Conservation (phyloP, 2,113 vertebrate genomes). For the Labeo catla region DNA sequence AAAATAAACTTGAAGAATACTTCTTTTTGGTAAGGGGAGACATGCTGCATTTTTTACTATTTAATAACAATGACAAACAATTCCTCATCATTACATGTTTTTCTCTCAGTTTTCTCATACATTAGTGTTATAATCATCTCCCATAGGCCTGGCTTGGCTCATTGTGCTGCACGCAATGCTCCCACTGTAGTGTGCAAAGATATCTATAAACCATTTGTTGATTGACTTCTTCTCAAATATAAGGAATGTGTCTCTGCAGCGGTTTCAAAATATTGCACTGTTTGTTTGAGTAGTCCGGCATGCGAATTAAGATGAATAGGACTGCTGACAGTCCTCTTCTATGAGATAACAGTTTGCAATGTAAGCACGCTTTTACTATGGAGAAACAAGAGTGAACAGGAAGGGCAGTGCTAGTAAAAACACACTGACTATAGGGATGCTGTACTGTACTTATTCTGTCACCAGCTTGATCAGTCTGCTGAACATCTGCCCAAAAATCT, state of each 20-base stretch:
- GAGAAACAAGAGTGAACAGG: background rate
- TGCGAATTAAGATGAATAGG: background rate
- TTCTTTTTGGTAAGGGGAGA: too few species aligned
- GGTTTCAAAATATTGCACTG: background rate
- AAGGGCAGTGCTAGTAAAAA: background rate
- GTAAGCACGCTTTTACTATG: background rate
- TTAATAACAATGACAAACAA: conserved; percentile 31
- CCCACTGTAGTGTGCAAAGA: background rate
- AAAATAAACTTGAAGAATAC: too few species aligned
- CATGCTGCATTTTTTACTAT: conserved; percentile 29
- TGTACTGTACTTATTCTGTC: background rate
- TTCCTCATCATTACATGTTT: conserved; percentile 8
- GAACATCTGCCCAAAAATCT: background rate
- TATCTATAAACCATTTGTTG: background rate
- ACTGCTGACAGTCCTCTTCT: background rate
- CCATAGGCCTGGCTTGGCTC: background rate
- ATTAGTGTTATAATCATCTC: background rate
- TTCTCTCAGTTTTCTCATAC: background rate
- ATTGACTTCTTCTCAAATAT: background rate
- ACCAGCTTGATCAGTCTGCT: background rate
- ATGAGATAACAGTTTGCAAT: background rate
- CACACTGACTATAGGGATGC: background rate
- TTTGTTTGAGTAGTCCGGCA: background rate
- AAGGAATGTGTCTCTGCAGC: background rate
- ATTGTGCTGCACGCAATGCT: background rate